Evolutionary conservation across 2,888 invertebrate genomes (phyloP).

Genomic region (Atethmia centrago): DNA sequence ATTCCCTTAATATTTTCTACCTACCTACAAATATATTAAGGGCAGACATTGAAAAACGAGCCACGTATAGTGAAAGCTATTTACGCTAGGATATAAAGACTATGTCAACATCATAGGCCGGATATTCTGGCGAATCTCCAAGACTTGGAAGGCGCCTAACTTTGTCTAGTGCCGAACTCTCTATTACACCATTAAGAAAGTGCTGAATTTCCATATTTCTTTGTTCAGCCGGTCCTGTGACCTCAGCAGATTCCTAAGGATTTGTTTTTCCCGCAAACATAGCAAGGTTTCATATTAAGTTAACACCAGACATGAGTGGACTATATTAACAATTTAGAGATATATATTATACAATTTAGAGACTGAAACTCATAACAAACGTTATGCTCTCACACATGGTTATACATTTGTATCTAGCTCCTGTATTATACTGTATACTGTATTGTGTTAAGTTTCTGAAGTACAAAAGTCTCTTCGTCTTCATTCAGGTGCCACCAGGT

Average conservation of each 20-base stretch:
- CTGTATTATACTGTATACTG: neutral
- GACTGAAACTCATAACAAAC: conserved; percentile 1
- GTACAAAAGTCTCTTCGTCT: neutral
- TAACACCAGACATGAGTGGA: conserved; percentile 25
- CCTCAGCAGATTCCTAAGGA: conserved; percentile 25
- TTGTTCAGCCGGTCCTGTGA: conserved; percentile 33
- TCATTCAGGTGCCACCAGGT: neutral
- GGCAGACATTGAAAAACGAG: conserved; percentile 11
- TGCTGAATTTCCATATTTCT: conserved; percentile 52
- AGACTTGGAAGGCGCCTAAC: conserved; percentile 14
- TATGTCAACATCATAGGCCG: conserved; percentile 35
- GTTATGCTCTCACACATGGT: neutral
- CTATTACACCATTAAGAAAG: conserved; percentile 45
- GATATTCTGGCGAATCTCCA: conserved; percentile 56
- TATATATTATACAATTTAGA: neutral
- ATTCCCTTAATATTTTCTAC: conserved; percentile 22
- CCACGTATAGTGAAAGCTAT: neutral
- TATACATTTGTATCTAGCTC: neutral
- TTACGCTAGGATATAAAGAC: conserved; percentile 16
- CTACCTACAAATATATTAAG: conserved; percentile 8
- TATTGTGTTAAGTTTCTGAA: neutral
- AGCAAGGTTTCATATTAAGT: conserved; percentile 38
- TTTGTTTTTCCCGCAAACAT: conserved; percentile 43
- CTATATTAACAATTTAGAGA: neutral
- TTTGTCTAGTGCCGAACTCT: conserved; percentile 29